These are phyloP conservation scores for Lasioglossum lativentre DNA, from an alignment of 2,888 invertebrate species.

Conservation along the genomic window DNA sequence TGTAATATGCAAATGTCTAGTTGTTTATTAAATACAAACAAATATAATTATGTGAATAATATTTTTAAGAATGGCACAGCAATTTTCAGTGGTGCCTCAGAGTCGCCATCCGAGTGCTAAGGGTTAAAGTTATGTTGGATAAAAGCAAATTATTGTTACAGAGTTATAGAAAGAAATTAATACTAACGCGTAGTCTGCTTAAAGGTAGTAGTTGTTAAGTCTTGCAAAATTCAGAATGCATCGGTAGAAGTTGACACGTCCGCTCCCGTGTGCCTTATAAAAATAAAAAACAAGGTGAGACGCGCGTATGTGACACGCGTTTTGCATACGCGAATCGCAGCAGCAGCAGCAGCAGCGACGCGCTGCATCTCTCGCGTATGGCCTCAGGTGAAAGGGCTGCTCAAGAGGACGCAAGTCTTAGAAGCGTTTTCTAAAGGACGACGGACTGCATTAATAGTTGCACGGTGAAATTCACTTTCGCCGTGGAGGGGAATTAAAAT, in stretches of 20 bases:
- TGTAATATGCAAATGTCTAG: too few relatives aligned
- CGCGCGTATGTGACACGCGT: neutral
- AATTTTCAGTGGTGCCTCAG: too few relatives aligned
- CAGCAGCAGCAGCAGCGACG: neutral
- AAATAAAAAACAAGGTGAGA: too few relatives aligned
- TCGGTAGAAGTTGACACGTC: neutral
- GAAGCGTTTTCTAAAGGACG: neutral
- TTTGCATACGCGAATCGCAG: neutral
- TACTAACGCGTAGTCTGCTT: too few relatives aligned
- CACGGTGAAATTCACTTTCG: neutral
- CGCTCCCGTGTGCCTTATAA: neutral
- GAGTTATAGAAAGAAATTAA: too few relatives aligned
- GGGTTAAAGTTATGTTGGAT: too few relatives aligned
- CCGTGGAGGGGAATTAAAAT: neutral
- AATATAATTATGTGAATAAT: too few relatives aligned
- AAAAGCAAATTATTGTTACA: too few relatives aligned
- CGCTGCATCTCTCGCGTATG: neutral
- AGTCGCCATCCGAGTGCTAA: too few relatives aligned
- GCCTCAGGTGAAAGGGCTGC: neutral
- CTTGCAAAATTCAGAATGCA: neutral
- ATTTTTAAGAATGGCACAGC: too few relatives aligned
- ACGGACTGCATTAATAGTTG: neutral
- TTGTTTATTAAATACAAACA: too few relatives aligned
- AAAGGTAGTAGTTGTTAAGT: neutral
- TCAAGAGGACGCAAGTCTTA: neutral